Percentiles rank a stretch among this genome's conserved stretches.
Evolutionary conservation across 2,888 invertebrate species (phyloP).

Genomic region (Pandemis cinnamomeana): DNA sequence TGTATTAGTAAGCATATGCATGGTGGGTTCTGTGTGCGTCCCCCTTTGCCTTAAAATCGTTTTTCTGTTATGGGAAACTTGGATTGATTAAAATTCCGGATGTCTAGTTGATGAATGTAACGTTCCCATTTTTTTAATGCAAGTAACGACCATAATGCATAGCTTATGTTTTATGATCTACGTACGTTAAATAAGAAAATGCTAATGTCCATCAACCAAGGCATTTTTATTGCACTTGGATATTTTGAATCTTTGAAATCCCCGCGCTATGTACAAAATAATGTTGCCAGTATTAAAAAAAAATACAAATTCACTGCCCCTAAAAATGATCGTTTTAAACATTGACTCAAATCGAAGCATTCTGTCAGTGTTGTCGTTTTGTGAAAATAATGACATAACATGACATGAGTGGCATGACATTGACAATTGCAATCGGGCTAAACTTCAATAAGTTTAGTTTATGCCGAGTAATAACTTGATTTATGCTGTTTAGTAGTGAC

Average conservation of each 20-base stretch:
- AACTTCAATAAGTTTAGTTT: conserved; percentile 14
- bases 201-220: no score
- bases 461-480: conserved; percentile 24
- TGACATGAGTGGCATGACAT: background rate
- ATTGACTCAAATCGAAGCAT: background rate
- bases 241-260: background rate
- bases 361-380: background rate
- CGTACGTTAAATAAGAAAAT: no score
- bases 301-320: background rate
- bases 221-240: no score
- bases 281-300: background rate
- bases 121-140: no score
- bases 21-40: no score
- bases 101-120: no score
- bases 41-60: no score
- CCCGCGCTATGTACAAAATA: background rate
- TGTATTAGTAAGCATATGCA: no score
- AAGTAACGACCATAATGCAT: no score
- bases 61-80: no score
- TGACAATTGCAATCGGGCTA: conserved; percentile 15
- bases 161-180: no score
- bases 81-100: no score
- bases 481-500: conserved; percentile 6
- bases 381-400: background rate
- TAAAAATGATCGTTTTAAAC: background rate